Evolutionary conservation across 2,113 vertebrate species (phyloP), one percentile per base, ranked within the genome.

Genomic region (Opisthocomus hoazin): DNA sequence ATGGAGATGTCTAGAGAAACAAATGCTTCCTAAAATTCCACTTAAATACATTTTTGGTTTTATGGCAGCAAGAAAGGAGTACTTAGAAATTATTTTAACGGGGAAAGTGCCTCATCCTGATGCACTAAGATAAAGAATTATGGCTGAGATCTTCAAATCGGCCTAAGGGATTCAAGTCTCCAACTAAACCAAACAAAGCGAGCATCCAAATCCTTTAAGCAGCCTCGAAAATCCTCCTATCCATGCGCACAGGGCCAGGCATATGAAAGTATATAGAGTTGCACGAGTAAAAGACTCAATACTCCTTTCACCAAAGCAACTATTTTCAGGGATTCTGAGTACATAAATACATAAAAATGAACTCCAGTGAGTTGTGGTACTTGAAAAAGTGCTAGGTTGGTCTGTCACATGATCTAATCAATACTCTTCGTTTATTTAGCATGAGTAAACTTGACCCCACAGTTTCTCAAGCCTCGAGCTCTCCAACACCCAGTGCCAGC

Each of bases 351-450:
- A 79, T 26, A 21, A n/a, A 71, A 61, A 76, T 46, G 39, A 86
- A 73, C 61, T 87, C 80, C 19, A 53, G 3, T n/a, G 71, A 56
- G 4, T 0, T 53, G 69, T 3, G 1, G 51, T 29, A 37, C 53
- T 80, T 74, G 79, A 85, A 91, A 73, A 39, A 56, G n/a, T 15
- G 39, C 24, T 71, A 3, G 3, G 50, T 23, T 48, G 24, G 22
- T 57, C 61, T 37, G 19, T 73, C 71, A 37, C 21, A 71, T 18
- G 46, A 89, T 48, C 63, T 68, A 91, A 91, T 96, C 90, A 66
- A 95, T 94, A 90, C 34, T 41, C 43, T 21, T 10, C 65, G 70
- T 57, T 93, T 93, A 84, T 94, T 87, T 81, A 92, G 89, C 60
- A 41, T 63, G 70, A 89, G 63, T 80, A 91, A 93, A 96, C 83